A percentile compares a stretch with the other conserved stretches of the same genome.
phyloP scores from a whole-genome alignment of 2,888 invertebrate species.

The Cinara cedri region DNA sequence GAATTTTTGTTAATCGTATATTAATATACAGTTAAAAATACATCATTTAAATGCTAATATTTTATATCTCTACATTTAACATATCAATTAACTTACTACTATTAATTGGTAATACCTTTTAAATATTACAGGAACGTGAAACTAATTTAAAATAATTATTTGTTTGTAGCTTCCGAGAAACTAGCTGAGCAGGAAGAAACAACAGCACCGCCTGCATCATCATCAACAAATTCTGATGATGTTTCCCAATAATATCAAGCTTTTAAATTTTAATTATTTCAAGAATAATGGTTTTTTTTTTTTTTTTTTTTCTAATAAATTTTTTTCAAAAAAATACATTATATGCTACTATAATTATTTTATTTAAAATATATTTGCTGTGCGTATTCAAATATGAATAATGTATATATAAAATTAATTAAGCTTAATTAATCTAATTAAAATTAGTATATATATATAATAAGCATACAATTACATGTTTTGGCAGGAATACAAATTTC shows the following conservation, averaged over 20 bases:
- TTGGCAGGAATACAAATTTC: slow-evolving; percentile 10
- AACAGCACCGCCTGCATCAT: background rate
- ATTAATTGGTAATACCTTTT: too few species aligned
- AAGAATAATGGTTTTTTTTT: background rate
- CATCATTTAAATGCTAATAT: too few species aligned
- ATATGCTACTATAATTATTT: background rate
- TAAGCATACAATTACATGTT: background rate
- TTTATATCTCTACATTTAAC: too few species aligned
- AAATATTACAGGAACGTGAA: too few species aligned
- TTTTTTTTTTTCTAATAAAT: background rate
- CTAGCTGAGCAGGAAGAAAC: slow-evolving; percentile 27
- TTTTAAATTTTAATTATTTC: background rate
- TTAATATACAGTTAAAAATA: too few species aligned
- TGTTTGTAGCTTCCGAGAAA: slow-evolving; percentile 33
- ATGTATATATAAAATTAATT: slow-evolving; percentile 14
- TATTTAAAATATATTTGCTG: background rate
- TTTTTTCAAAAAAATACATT: background rate
- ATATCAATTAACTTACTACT: too few species aligned
- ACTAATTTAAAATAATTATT: background rate
- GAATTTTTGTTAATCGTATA: too few species aligned
- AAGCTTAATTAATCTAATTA: background rate
- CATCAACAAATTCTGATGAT: slow-evolving; percentile 18
- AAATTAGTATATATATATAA: background rate
- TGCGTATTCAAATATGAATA: background rate
- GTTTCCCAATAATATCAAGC: slow-evolving; percentile 8